These are phyloP conservation scores for Grapholita molesta DNA, from an alignment of 1,140 invertebrate genomes.

Conservation along the genomic window DNA sequence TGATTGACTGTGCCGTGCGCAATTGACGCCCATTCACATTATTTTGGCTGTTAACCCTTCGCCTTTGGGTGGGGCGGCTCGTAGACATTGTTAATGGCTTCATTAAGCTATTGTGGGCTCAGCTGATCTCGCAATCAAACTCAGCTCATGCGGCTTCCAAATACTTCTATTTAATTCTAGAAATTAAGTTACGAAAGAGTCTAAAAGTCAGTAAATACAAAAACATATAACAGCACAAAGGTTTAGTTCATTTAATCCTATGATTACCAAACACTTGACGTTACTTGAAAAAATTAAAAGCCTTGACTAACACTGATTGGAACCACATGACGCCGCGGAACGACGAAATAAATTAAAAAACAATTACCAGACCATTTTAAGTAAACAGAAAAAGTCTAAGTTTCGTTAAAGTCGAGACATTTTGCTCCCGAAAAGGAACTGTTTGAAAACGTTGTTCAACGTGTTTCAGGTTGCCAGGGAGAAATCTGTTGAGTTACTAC, in stretches of 20 bases:
- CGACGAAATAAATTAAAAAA: constrained; percentile 73
- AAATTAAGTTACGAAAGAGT: not conserved
- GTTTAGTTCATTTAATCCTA: not conserved
- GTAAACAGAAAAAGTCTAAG: constrained; percentile 67
- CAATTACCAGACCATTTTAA: constrained; percentile 75
- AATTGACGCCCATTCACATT: constrained; percentile 5
- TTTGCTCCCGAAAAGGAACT: constrained; percentile 62
- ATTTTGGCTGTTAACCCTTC: constrained; percentile 14
- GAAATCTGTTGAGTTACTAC: constrained; percentile 37
- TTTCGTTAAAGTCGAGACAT: constrained; percentile 59
- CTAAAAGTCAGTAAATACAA: no score
- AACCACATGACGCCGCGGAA: constrained; percentile 69
- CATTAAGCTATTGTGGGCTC: not conserved
- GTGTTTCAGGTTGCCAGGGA: constrained; percentile 30
- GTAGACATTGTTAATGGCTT: constrained; percentile 1
- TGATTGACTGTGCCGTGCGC: constrained; percentile 10
- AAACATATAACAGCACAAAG: not conserved
- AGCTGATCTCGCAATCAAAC: not conserved
- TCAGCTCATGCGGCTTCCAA: not conserved
- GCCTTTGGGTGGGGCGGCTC: not conserved
- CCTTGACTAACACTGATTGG: constrained; percentile 59
- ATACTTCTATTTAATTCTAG: not conserved
- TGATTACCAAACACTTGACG: not conserved
- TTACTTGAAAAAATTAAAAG: constrained; percentile 57
- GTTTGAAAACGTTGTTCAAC: constrained; percentile 30